Evolutionary conservation across 1,140 invertebrate species (phyloP).

Genomic region (Cyclargus thomasi): DNA sequence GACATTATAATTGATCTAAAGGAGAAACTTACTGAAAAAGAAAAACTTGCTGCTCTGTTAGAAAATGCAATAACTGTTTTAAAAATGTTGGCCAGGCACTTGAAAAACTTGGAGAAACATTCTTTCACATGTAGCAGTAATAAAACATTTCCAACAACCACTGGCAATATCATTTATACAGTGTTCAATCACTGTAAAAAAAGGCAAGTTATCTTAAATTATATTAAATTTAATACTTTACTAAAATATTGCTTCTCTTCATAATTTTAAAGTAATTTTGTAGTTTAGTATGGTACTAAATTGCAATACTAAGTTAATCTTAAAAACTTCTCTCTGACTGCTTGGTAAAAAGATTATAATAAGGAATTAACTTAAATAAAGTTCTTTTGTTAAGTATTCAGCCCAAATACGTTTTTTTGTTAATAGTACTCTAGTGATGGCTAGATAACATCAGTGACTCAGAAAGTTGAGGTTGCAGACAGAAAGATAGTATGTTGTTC

Average conservation of each 20-base stretch:
- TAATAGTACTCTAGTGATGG: no score
- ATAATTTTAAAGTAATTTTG: neutral
- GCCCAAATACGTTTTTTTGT: no score
- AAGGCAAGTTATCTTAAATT: constrained; percentile 36
- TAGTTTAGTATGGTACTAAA: no score
- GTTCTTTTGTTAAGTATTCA: no score
- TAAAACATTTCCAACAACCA: constrained; percentile 43
- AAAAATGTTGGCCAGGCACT: constrained; percentile 41
- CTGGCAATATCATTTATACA: constrained; percentile 45
- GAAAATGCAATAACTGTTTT: constrained; percentile 41
- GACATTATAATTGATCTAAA: constrained; percentile 25
- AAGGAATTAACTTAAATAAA: no score
- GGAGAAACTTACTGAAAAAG: neutral
- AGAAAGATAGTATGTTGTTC: no score
- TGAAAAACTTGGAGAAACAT: constrained; percentile 42
- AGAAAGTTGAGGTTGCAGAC: no score
- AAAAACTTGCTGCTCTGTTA: constrained; percentile 21
- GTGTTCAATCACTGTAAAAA: constrained; percentile 59
- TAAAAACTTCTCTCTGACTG: no score
- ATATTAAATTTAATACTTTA: neutral
- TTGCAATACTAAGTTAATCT: no score
- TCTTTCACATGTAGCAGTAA: constrained; percentile 39
- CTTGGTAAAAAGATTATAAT: no score
- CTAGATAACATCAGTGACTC: no score
- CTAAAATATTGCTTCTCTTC: neutral